Evolutionary conservation across 2,888 invertebrate species (phyloP).

Genomic region (Baronia brevicornis): DNA sequence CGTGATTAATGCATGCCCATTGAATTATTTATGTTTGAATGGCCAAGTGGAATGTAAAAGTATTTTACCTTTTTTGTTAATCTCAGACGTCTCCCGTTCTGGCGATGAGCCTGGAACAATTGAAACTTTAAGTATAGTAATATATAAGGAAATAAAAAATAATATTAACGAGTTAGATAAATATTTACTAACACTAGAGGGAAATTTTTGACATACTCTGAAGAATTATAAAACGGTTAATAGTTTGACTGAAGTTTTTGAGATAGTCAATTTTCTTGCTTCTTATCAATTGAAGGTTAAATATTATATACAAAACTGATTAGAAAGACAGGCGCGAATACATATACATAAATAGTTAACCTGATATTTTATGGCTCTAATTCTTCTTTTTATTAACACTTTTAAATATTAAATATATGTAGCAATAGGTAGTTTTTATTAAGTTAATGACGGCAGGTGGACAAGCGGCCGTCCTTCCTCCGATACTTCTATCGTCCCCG

Average conservation of each 20-base stretch:
- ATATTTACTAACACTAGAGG: slow-evolving; percentile 21
- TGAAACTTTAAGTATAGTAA: slow-evolving; percentile 15
- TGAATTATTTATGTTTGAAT: slow-evolving; percentile 25
- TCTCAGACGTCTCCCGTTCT: slow-evolving; percentile 55
- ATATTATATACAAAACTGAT: too few relatives aligned
- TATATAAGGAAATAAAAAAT: slow-evolving; percentile 10
- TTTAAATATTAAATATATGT: slow-evolving; percentile 2
- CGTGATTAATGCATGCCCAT: slow-evolving; percentile 21
- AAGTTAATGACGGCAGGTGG: slow-evolving; percentile 12
- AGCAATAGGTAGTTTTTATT: slow-evolving; percentile 13
- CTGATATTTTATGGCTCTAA: slow-evolving; percentile 19
- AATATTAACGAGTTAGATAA: slow-evolving; percentile 19
- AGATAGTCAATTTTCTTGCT: too few relatives aligned
- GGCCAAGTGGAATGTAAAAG: slow-evolving; percentile 21
- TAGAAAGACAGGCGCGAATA: too few relatives aligned
- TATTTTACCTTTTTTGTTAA: slow-evolving; percentile 60
- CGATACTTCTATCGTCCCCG: slow-evolving; percentile 31
- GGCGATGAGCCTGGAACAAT: slow-evolving; percentile 60
- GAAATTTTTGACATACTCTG: too few relatives aligned
- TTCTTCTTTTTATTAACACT: slow-evolving; percentile 15
- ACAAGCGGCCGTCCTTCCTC: too few relatives aligned
- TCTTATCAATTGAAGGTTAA: too few relatives aligned
- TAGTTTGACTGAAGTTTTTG: too few relatives aligned
- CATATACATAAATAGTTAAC: too few relatives aligned
- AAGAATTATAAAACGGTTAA: too few relatives aligned